phyloP scores from a whole-genome alignment of 2,888 invertebrate species.

The Portevinia maculata region DNA sequence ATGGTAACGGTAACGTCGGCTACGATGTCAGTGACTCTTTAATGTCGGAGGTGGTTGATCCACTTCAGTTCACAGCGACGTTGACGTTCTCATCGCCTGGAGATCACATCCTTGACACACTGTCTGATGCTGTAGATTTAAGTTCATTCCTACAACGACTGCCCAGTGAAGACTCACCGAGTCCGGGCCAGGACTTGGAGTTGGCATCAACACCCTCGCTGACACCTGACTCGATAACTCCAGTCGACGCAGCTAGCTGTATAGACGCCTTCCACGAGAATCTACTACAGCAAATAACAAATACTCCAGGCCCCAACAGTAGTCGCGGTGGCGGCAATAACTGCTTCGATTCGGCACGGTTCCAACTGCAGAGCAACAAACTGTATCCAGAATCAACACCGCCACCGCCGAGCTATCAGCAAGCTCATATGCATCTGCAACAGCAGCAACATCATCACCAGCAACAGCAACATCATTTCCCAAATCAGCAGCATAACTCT shows the following conservation, averaged over 20 bases:
- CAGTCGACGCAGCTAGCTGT: constrained; percentile 84
- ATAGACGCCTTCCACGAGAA: constrained; percentile 91
- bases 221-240: constrained; percentile 85
- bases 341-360: constrained; percentile 73
- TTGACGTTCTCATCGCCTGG: constrained; percentile 91
- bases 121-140: constrained; percentile 91
- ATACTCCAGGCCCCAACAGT: constrained; percentile 75
- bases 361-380: constrained; percentile 84
- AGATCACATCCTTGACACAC: constrained; percentile 89
- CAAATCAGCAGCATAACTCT: constrained; percentile 49
- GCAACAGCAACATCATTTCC: constrained; percentile 84
- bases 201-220: constrained; percentile 89
- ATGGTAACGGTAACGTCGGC: constrained; percentile 83
- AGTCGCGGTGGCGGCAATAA: constrained; percentile 63
- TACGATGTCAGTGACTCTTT: constrained; percentile 86
- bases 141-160: constrained; percentile 89
- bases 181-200: constrained; percentile 86
- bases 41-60: constrained; percentile 89
- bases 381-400: constrained; percentile 85
- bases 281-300: constrained; percentile 85
- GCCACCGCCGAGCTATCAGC: constrained; percentile 84
- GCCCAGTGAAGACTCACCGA: constrained; percentile 85
- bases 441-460: constrained; percentile 85
- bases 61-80: constrained; percentile 91
- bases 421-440: constrained; percentile 87